Evolutionary conservation across 2,797 vertebrate genomes (phyloP).

Genomic region (Acrossocheilus fasciatus): DNA sequence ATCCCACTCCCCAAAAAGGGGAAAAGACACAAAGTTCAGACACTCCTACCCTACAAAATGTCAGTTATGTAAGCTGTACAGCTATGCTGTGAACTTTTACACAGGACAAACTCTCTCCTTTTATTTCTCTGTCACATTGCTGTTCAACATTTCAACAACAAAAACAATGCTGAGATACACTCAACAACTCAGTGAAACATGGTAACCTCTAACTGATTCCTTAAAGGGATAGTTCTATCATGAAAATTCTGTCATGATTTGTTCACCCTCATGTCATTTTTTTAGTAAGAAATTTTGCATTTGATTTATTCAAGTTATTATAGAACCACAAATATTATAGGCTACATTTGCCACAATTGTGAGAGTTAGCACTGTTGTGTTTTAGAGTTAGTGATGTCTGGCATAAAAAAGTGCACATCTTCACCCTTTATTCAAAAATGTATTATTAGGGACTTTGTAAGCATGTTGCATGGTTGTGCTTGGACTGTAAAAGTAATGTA

Average conservation of each 20-base stretch:
- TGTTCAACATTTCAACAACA: not conserved
- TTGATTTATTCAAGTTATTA: not conserved
- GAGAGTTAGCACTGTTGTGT: not conserved
- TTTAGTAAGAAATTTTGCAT: not conserved
- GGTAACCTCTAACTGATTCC: not conserved
- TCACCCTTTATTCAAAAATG: not conserved
- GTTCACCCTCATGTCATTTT: not conserved
- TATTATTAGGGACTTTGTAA: not conserved
- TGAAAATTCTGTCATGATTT: not conserved
- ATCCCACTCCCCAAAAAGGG: constrained; percentile 30
- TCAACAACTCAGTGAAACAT: not conserved
- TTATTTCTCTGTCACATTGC: constrained; percentile 3
- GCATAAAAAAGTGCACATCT: not conserved
- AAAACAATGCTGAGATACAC: not conserved
- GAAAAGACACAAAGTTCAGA: constrained; percentile 52
- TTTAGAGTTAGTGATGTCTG: not conserved
- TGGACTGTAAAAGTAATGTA: not conserved
- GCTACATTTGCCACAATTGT: not conserved
- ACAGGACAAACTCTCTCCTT: not conserved
- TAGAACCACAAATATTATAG: not conserved
- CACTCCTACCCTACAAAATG: constrained; percentile 37
- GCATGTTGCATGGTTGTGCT: not conserved
- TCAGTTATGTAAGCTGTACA: constrained; percentile 42
- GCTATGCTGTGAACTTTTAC: constrained; percentile 28
- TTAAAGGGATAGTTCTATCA: not conserved